These are phyloP conservation scores for Ptilonorhynchus violaceus DNA, from an alignment of 2,113 vertebrate species.

Conservation along the genomic window DNA sequence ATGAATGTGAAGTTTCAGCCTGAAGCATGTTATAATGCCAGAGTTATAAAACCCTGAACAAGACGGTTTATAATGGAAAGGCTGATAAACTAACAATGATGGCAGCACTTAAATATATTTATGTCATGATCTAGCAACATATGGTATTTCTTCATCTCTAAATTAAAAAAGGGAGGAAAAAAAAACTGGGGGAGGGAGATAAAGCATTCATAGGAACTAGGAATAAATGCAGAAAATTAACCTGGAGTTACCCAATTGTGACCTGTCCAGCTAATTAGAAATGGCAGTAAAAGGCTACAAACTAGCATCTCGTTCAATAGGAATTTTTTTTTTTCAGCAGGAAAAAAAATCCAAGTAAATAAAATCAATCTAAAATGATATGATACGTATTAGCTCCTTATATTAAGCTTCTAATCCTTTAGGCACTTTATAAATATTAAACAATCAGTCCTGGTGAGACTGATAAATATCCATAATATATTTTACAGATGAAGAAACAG, in stretches of 20 bases:
- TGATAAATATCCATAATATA: conserved; percentile 67
- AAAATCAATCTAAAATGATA: conserved; percentile 48
- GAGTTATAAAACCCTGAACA: conserved; percentile 43
- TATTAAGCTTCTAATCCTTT: conserved; percentile 55
- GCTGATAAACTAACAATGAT: conserved; percentile 61
- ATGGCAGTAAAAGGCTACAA: neutral
- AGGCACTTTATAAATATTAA: conserved; percentile 68
- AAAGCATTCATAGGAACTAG: neutral
- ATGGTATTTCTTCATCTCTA: conserved; percentile 38
- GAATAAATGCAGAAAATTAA: neutral
- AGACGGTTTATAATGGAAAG: conserved; percentile 46
- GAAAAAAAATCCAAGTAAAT: conserved; percentile 10
- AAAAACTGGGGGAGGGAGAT: neutral
- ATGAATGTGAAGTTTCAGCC: conserved; percentile 17
- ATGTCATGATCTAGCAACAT: conserved; percentile 48
- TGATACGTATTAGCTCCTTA: conserved; percentile 32
- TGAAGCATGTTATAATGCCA: neutral
- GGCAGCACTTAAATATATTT: conserved; percentile 57
- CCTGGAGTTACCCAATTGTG: neutral
- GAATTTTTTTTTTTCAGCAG: too few relatives aligned
- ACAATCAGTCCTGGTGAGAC: conserved; percentile 65
- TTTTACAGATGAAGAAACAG: conserved; percentile 58
- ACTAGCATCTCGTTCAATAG: neutral
- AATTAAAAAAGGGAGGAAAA: conserved; percentile 11
- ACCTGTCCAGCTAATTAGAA: neutral